Conservation (phyloP, 2,888 invertebrate genomes). For the Megastigmus dorsalis region DNA sequence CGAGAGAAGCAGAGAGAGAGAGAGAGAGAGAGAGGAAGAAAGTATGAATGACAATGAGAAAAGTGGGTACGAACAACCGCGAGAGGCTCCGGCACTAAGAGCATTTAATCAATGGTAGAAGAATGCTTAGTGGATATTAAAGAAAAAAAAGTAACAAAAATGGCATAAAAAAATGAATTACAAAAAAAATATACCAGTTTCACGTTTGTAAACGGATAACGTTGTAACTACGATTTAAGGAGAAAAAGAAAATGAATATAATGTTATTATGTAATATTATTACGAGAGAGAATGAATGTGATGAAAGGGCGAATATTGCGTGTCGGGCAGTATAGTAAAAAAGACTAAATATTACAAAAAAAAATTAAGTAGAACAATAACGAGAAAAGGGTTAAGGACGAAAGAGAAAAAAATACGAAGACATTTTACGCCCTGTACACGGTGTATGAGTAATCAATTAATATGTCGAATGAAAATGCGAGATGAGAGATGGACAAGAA, state of each 20-base stretch:
- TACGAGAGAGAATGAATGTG: conserved; percentile 54
- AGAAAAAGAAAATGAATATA: conserved; percentile 60
- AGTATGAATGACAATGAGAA: conserved; percentile 44
- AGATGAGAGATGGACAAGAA: conserved; percentile 6
- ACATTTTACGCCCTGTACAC: conserved; percentile 15
- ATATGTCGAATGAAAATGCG: conserved; percentile 3
- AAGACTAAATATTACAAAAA: conserved; percentile 45
- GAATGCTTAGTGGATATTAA: conserved; percentile 67
- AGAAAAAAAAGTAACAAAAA: conserved; percentile 47
- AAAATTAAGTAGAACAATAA: conserved; percentile 51
- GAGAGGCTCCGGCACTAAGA: conserved; percentile 67
- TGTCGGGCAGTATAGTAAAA: conserved; percentile 36
- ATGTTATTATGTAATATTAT: conserved; percentile 67
- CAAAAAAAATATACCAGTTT: conserved; percentile 62
- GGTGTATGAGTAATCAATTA: conserved; percentile 26
- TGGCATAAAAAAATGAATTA: conserved; percentile 53
- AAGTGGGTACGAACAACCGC: conserved; percentile 51
- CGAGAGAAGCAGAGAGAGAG: neutral
- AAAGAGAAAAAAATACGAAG: conserved; percentile 11
- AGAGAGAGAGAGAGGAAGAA: conserved; percentile 32
- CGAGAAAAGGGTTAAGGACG: conserved; percentile 53
- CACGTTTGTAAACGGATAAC: conserved; percentile 63
- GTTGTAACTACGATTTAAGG: conserved; percentile 62
- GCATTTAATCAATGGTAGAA: conserved; percentile 72
- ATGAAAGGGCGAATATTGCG: conserved; percentile 25